Evolutionary conservation across 2,113 vertebrate species (phyloP).

Genomic region (Tychaedon coryphoeus): DNA sequence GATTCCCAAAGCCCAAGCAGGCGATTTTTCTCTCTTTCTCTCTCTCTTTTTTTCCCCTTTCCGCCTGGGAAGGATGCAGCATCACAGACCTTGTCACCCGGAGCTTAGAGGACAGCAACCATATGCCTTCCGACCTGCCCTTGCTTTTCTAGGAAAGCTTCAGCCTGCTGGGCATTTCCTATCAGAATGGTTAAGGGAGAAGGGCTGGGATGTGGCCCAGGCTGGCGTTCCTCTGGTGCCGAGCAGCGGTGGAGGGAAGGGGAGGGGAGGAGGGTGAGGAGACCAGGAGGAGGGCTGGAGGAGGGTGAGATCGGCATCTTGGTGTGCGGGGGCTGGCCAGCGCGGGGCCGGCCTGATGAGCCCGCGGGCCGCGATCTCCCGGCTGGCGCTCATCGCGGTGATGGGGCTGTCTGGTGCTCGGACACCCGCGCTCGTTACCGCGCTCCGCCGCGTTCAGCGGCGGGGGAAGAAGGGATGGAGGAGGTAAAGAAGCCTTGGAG

Average conservation of each 20-base stretch:
- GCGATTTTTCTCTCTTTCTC: neutral
- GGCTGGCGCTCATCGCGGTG: neutral
- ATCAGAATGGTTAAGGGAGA: slow-evolving; percentile 37
- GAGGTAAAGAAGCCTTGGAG: neutral
- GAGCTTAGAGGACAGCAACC: slow-evolving; percentile 63
- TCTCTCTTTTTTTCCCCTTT: neutral
- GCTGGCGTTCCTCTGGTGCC: slow-evolving; percentile 54
- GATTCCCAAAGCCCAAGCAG: neutral
- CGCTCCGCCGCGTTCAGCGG: neutral
- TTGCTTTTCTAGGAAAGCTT: slow-evolving; percentile 54
- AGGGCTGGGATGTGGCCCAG: slow-evolving; percentile 47
- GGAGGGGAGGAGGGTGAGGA: slow-evolving; percentile 44
- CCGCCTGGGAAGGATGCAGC: slow-evolving; percentile 13
- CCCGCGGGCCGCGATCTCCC: slow-evolving; percentile 26
- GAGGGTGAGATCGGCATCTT: slow-evolving; percentile 19
- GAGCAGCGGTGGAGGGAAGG: neutral
- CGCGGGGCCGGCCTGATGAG: slow-evolving; percentile 25
- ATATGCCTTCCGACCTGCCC: slow-evolving; percentile 55
- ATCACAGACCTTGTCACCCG: slow-evolving; percentile 45
- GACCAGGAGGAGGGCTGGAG: neutral
- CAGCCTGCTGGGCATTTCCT: slow-evolving; percentile 61
- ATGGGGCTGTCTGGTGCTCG: slow-evolving; percentile 42
- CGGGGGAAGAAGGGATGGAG: neutral
- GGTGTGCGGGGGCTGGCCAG: neutral
- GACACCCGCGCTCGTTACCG: slow-evolving; percentile 38